These are phyloP conservation scores for Sardinella longiceps DNA, from an alignment of 2,797 vertebrate species.

Conservation along the genomic window DNA sequence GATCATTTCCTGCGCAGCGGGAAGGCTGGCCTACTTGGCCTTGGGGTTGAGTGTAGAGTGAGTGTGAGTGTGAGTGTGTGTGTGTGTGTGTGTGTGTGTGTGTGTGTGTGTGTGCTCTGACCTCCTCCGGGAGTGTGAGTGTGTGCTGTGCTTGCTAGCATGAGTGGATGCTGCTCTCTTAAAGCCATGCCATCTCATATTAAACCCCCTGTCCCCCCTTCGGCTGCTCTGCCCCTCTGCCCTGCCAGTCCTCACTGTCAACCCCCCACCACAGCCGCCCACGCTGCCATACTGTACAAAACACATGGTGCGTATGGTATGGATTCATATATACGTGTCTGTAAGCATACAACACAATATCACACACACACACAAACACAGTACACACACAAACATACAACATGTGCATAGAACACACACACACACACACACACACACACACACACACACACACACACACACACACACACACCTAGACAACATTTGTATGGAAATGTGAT, in stretches of 20 bases:
- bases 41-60: too few species aligned
- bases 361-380: slow-evolving; percentile 9
- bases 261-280: not conserved
- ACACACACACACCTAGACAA: not conserved
- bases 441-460: not conserved
- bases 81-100: not conserved
- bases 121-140: slow-evolving; percentile 33
- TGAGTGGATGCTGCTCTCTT: slow-evolving; percentile 26
- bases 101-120: not conserved
- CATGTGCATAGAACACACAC: not conserved
- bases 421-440: not conserved
- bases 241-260: not conserved
- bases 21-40: slow-evolving; percentile 29
- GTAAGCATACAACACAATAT: not conserved
- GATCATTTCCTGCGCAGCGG: slow-evolving; percentile 25
- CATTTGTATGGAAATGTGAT: slow-evolving; percentile 2
- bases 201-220: slow-evolving; percentile 27
- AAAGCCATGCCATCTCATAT: slow-evolving; percentile 33
- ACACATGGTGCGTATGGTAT: too few species aligned
- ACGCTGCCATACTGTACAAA: too few species aligned
- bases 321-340: not conserved
- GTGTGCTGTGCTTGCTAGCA: slow-evolving; percentile 22
- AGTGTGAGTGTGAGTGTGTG: slow-evolving; percentile 36
- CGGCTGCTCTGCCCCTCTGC: not conserved
- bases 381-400: not conserved